Evolutionary conservation across 2,888 invertebrate genomes (phyloP), one percentile per base, ranked within the genome.

Genomic region (Abrostola tripartita): DNA sequence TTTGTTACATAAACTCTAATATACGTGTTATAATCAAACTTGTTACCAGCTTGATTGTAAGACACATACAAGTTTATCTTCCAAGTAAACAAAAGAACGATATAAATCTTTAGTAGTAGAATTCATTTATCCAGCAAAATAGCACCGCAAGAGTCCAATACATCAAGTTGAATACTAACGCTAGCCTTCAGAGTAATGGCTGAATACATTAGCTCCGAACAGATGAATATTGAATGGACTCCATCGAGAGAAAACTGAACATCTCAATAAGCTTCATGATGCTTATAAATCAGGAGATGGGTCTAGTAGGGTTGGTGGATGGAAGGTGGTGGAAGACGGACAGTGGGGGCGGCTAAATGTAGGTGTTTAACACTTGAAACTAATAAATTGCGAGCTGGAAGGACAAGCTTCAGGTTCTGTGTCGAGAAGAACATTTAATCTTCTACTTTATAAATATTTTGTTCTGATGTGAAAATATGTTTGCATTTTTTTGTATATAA

Each of bases 171-270:
- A 12, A 47, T 50, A 52, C 36, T 24, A 60, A 40, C 37, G 49
- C 36, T 14, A 41, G 36, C 50, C 37, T 57, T 42, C 42, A 12
- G 9, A 56, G 50, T 35, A 41, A 53, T 36, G 52, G 36, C 14
- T 54, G 56, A 61, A 55, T 66, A 66, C 51, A 65, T 62, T 54
- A 59, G 42, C 52, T 44, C 44, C 44, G 64, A 56, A 35, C 52
- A 42, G 60, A 67, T 70, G 71, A 72, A 74, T 71, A 76, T 65
- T 76, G 66, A 71, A 71, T 54, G 61, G 66, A 60, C 36, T 47
- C 49, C 54, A 38, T 42, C 10, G 14, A 9, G n/a, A 44, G n/a
- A 47, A 47, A 38, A 51, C 41, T 52, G n/a, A 53, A 65, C 61
- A 67, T 65, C 63, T 59, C 69, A 72, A 72, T 67, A 56, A 50